Conservation (phyloP, 2,797 vertebrate species). For the Xenopus petersii region DNA sequence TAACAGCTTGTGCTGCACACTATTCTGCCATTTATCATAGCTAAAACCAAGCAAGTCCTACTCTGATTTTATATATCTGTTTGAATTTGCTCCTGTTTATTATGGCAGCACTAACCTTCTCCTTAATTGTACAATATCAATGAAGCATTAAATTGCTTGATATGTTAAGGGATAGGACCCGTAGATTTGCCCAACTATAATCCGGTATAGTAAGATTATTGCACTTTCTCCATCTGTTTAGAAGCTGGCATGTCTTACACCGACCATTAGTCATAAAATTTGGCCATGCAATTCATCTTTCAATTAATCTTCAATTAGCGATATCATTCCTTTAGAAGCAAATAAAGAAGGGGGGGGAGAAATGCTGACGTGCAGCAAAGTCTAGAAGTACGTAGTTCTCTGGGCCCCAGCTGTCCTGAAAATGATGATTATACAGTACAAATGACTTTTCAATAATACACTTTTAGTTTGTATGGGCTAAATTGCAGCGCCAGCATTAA, state of each 20-base stretch:
- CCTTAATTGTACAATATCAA: conserved; percentile 11
- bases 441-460: conserved; percentile 50
- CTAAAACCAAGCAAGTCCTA: too few relatives aligned
- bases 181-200: conserved; percentile 23
- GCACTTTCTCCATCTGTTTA: conserved; percentile 29
- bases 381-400: conserved; percentile 51
- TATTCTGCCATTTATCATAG: too few relatives aligned
- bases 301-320: conserved; percentile 70
- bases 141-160: conserved; percentile 23
- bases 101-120: background rate
- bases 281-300: conserved; percentile 49
- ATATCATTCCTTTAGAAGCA: conserved; percentile 65
- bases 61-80: too few relatives aligned
- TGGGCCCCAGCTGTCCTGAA: conserved; percentile 49
- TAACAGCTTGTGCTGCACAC: too few relatives aligned
- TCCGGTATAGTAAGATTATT: conserved; percentile 22
- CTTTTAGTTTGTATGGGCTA: conserved; percentile 50
- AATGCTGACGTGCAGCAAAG: conserved; percentile 64
- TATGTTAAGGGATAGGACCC: conserved; percentile 28
- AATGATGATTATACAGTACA: conserved; percentile 63
- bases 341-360: conserved; percentile 52
- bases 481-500: conserved; percentile 60
- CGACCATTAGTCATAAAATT: conserved; percentile 41
- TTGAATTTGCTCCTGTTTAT: background rate
- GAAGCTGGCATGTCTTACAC: conserved; percentile 14